Conservation (phyloP, 2,113 vertebrate genomes). For the Procapra przewalskii region DNA sequence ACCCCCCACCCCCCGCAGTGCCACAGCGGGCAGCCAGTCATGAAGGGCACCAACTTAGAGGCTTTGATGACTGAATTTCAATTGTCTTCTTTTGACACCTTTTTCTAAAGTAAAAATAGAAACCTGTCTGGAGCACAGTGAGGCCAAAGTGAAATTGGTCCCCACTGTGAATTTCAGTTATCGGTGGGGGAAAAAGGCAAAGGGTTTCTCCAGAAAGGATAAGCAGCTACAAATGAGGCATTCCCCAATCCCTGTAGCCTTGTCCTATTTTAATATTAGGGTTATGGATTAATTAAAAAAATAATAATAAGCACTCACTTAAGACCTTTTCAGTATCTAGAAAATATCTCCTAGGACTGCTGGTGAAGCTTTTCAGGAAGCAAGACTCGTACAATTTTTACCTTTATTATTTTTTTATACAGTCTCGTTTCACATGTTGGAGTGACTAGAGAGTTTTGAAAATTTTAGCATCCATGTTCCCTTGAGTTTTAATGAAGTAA, state of each 20-base stretch:
- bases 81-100: not conserved
- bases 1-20: accelerated
- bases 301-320: no score
- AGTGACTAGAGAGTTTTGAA: not conserved
- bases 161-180: no score
- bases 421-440: not conserved
- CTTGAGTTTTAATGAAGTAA: not conserved
- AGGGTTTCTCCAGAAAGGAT: not conserved
- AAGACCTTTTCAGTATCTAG: not conserved
- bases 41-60: not conserved
- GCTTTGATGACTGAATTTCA: not conserved
- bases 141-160: not conserved
- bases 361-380: not conserved
- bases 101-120: not conserved
- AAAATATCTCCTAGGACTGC: not conserved
- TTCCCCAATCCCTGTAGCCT: not conserved
- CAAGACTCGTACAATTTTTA: not conserved
- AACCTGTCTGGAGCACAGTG: not conserved
- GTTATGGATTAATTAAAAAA: not conserved
- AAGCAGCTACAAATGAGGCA: accelerated
- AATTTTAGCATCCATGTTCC: not conserved
- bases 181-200: not conserved
- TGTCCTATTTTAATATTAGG: not conserved
- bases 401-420: not conserved
- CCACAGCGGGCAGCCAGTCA: accelerated